Base-by-base conservation (phyloP, 2,113 vertebrate genomes). In the Panthera leo region DNA sequence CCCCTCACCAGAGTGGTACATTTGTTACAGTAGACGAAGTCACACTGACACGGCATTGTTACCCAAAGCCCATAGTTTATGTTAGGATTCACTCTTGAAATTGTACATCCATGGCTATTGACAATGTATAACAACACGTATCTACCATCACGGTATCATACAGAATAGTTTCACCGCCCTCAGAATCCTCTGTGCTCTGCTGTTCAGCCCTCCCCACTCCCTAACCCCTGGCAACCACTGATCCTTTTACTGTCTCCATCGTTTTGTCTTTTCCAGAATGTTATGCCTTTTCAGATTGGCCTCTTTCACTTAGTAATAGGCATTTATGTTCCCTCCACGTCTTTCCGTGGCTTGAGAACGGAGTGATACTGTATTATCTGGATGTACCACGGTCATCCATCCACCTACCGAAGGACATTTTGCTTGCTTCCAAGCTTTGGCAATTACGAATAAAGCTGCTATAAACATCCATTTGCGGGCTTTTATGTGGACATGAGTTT, bases 281-380 rank as follows among this genome's bases (percentile, higher is more conserved):
- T 53, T 48, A 79, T 51, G 48, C 61, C 91, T 68, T 76, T 89
- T 84, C 70, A 21, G 29, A 53, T 39, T 76, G 87, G 45, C n/a
- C 67, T 67, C 7, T 58, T 53, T 45, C 79, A 19, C 76, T 83
- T 10, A 61, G 55, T 34, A 84, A 65, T 11, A 53, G 7, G n/a
- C 68, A 55, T 42, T 42, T 55, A 19, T 45, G 78, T 63, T 84
- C 67, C 55, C 3, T 75, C n/a, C 42, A 3, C 6, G 27, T 42
- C 79, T 89, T 89, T 89, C 34, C 55, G 31, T 82, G 53, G 53
- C 67, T 89, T 51, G 34, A 25, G 61, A 51, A 27, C 3, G 5
- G 65, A 89, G 21, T 39, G 14, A 34, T 39, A 9, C 25, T 39
- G 14, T 58, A 45, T 53, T 16, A 18, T 73, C 53, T 65, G 42